A percentile compares a stretch with the other conserved stretches of the same genome.
These are phyloP conservation scores for Paraescarpia echinospica DNA, from an alignment of 1,140 invertebrate species.

Conservation along the genomic window DNA sequence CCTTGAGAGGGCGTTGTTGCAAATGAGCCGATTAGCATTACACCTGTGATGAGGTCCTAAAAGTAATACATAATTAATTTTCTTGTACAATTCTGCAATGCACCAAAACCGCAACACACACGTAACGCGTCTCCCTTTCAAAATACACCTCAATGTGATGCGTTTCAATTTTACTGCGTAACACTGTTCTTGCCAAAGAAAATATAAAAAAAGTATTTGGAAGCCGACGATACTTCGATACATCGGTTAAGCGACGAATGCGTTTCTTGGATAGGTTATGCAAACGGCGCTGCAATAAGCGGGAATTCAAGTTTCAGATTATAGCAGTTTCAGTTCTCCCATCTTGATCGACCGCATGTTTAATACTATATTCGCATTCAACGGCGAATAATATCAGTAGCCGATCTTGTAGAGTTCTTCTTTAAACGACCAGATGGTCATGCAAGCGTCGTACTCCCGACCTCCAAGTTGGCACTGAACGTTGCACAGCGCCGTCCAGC, in stretches of 20 bases:
- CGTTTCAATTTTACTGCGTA: not conserved
- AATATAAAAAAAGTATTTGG: not conserved
- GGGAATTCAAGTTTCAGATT: not conserved
- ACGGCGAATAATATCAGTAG: not conserved
- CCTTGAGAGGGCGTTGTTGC: not conserved
- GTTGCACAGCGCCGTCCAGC: conserved; percentile 19
- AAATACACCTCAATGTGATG: not conserved
- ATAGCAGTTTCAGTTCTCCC: not conserved
- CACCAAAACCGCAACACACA: not conserved
- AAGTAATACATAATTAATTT: no score
- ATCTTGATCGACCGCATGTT: not conserved
- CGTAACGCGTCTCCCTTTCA: not conserved
- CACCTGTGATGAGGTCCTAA: not conserved
- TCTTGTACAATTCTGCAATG: not conserved
- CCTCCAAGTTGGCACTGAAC: conserved; percentile 11
- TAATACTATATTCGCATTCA: not conserved
- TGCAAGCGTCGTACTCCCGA: conserved; percentile 14
- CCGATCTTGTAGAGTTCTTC: conserved; percentile 12
- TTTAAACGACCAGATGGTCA: conserved; percentile 14
- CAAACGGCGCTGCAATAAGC: not conserved
- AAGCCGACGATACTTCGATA: not conserved
- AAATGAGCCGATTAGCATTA: not conserved
- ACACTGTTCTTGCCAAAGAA: not conserved
- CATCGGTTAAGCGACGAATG: not conserved
- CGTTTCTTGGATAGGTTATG: not conserved